These are phyloP conservation scores for Chironomus tepperi DNA, from an alignment of 1,140 invertebrate genomes.

Conservation along the genomic window DNA sequence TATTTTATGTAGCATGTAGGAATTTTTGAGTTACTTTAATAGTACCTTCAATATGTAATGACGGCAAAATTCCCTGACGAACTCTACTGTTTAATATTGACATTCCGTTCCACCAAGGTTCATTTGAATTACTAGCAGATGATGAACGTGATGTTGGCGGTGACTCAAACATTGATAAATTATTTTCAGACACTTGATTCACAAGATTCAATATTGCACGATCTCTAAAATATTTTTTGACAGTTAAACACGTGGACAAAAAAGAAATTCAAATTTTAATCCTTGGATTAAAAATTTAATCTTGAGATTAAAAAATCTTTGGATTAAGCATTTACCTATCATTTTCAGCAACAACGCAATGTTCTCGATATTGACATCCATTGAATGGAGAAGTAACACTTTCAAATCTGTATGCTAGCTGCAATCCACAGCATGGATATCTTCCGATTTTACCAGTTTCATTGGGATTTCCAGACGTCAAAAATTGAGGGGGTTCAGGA, in stretches of 20 bases:
- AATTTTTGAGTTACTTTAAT: too few species aligned
- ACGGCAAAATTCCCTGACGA: constrained; percentile 35
- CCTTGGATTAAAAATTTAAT: too few species aligned
- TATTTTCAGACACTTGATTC: constrained; percentile 34
- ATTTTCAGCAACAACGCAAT: constrained; percentile 37
- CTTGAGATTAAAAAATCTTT: too few species aligned
- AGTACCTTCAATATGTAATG: constrained; percentile 36
- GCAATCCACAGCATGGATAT: constrained; percentile 78
- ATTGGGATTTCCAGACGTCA: constrained; percentile 47
- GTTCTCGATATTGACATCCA: constrained; percentile 39
- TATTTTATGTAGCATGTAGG: background rate
- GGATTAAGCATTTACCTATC: constrained; percentile 30
- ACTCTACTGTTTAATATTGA: constrained; percentile 31
- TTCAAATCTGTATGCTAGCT: constrained; percentile 65
- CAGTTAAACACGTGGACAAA: too few species aligned
- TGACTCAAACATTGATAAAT: constrained; percentile 33
- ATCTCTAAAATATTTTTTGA: constrained; percentile 28
- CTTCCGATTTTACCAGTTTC: constrained; percentile 52
- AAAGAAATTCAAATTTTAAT: too few species aligned
- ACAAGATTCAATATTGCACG: constrained; percentile 37
- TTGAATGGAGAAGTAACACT: constrained; percentile 29
- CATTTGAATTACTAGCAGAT: constrained; percentile 31
- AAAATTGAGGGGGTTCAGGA: constrained; percentile 63
- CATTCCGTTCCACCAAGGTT: constrained; percentile 34
- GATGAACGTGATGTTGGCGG: constrained; percentile 30